Percentiles rank a stretch among this genome's conserved stretches.
Evolutionary conservation across 2,797 vertebrate species (phyloP).

Genomic region (Gorsachius magnificus): DNA sequence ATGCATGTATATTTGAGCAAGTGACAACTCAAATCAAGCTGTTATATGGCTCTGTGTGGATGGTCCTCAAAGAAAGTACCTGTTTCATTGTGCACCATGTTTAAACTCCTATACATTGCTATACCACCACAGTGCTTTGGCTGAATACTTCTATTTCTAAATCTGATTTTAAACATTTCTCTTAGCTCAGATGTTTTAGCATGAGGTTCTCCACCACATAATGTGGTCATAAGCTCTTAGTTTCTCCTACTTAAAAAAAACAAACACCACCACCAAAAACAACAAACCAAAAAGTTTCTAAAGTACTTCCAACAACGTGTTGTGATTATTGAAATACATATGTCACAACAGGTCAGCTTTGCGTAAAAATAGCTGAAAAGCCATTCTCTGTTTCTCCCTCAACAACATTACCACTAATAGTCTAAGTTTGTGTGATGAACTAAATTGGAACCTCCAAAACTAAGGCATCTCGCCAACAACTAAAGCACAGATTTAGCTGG

Average conservation of each 20-base stretch:
- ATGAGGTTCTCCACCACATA: not conserved
- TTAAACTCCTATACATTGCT: not conserved
- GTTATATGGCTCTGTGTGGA: not conserved
- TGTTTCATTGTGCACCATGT: not conserved
- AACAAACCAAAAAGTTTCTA: not conserved
- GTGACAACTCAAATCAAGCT: not conserved
- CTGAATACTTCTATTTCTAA: not conserved
- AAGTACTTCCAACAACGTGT: not conserved
- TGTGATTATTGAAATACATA: not conserved
- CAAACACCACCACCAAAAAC: accelerated
- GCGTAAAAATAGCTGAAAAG: not conserved
- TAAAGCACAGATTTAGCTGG: not conserved
- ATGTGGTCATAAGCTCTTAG: not conserved
- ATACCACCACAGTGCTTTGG: accelerated
- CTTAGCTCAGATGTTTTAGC: not conserved
- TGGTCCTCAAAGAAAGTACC: not conserved
- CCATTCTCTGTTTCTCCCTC: not conserved
- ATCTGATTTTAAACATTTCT: not conserved
- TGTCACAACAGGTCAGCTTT: not conserved
- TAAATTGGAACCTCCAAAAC: not conserved
- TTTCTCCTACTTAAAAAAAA: not conserved
- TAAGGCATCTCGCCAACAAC: not conserved
- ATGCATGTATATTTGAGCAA: not conserved
- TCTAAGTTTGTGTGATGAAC: not conserved
- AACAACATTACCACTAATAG: not conserved